Conservation (phyloP, 1,140 invertebrate genomes). For the Linepithema humile region DNA sequence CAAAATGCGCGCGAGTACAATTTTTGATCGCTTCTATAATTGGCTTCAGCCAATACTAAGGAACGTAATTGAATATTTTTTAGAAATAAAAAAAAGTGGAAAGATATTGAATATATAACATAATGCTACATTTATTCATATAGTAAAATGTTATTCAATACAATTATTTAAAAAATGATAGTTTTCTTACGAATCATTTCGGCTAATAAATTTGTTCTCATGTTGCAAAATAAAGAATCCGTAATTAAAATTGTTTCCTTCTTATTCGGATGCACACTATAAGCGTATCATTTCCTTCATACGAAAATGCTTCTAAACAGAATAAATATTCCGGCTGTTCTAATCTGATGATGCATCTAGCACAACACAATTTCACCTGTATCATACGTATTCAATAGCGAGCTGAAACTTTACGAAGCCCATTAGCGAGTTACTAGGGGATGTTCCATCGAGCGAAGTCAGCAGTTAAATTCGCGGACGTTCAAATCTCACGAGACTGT, state of each 20-base stretch:
- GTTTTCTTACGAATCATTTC: no score
- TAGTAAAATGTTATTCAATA: no score
- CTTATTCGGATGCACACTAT: background rate
- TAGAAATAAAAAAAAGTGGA: no score
- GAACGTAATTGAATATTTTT: no score
- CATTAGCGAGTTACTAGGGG: slow-evolving; percentile 56
- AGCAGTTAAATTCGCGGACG: slow-evolving; percentile 68
- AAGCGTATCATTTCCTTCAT: background rate
- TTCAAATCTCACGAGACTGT: slow-evolving; percentile 47
- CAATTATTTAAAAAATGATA: no score
- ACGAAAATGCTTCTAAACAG: background rate
- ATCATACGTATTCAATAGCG: slow-evolving; percentile 33
- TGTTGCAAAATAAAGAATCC: no score
- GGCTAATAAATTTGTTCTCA: no score
- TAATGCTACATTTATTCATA: no score
- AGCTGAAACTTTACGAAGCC: slow-evolving; percentile 65
- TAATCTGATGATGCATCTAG: background rate
- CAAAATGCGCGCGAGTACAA: background rate
- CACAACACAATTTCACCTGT: slow-evolving; percentile 9
- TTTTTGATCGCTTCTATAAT: no score
- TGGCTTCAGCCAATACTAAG: no score
- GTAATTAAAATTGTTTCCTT: background rate
- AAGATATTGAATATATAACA: no score
- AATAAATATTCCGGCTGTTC: background rate
- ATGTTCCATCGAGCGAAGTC: slow-evolving; percentile 56